Base-by-base conservation (phyloP, 2,113 vertebrate genomes). In the Brachyistius frenatus region DNA sequence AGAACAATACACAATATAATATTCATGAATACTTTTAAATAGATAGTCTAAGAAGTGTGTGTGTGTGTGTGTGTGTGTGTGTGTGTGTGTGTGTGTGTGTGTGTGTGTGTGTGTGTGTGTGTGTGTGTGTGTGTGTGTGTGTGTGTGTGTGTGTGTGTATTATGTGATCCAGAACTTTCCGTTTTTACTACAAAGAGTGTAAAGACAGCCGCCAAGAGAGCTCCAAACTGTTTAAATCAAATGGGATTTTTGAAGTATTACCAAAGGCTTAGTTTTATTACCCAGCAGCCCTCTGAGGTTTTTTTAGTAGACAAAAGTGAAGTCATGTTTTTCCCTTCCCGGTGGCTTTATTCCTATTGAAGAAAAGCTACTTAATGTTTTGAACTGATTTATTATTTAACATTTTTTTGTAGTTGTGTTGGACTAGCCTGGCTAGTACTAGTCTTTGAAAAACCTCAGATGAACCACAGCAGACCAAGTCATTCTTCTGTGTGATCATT, bases 321-420 rank as follows among this genome's bases (percentile, higher is more conserved):
- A 77, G 74, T 80, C n/a, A 23, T 73, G 63, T 70, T 77, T 66
- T 53, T 36, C 35, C 54, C 57, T 66, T 86, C 72, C 60, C 81
- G 33, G 49, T 69, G 78, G 73, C 35, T 68, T 81, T 69, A 56
- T 44, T 72, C 35, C 46, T 15, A 47, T 68, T 44, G 65, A 81
- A 62, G 49, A 73, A n/a, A 68, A 44, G 46, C 70, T 78, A 75
- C 53, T 79, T 78, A 76, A 86, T 84, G 75, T 76, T 77, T 36
- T 63, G 44, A 61, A 44, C 75, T 86, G 66, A 86, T 85, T 84
- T 74, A 84, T 80, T 78, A 88, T 90, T 86, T 65, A 60, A 73
- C 32, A 44, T 77, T 65, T 49, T 23, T 62, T 23, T 56, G 61
- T 60, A 36, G 36, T 3, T 71, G 56, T 52, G 37, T 41, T 37